Evolutionary conservation across 2,113 vertebrate genomes (phyloP), one percentile per base, ranked within the genome.

Genomic region (Pelecanus crispus): DNA sequence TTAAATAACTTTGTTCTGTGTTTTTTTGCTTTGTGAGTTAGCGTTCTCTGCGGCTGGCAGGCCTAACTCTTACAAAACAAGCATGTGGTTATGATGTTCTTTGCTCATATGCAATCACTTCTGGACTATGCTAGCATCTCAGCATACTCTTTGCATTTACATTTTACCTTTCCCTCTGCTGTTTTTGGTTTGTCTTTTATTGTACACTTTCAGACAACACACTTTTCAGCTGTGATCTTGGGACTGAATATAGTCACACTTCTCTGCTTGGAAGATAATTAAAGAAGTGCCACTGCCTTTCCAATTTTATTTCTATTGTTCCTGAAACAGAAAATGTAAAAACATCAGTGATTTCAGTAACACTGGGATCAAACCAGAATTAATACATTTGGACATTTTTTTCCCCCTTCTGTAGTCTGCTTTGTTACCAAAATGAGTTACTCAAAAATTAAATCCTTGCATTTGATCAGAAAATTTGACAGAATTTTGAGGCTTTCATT

Each of bases 231-330:
- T 79, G 12, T 68, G 77, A 56, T 61, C 61, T 72, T 79, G 45
- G 36, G 40, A 58, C 40, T 72, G 55, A 44, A 6, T n/a, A 29
- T 3, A 53, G 36, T 55, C 52, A 49, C 16, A 74, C 10, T 86
- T 78, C 42, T 72, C 17, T 90, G 36, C 61, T n/a, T 82, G 25
- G 36, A 38, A 75, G 59, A 59, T 73, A 92, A 86, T 93, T 93
- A 79, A 74, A 81, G 61, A 71, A 10, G 3, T 79, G 34, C 14
- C 10, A 13, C 40, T 66, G 31, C 29, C 13, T 40, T 86, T 78
- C 28, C 40, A 79, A 11, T 81, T 62, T 78, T 28, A 22, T 58
- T 92, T 38, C 65, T 71, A 13, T 84, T 90, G 38, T 66, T 95
- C 38, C 50, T 10, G 47, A 83, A 88, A 81, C 55, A 87, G 40